Evolutionary conservation across 37 sponge, comb jelly and placozoan species (phyloP).

Genomic region (Diacarnus erythraeanus): DNA sequence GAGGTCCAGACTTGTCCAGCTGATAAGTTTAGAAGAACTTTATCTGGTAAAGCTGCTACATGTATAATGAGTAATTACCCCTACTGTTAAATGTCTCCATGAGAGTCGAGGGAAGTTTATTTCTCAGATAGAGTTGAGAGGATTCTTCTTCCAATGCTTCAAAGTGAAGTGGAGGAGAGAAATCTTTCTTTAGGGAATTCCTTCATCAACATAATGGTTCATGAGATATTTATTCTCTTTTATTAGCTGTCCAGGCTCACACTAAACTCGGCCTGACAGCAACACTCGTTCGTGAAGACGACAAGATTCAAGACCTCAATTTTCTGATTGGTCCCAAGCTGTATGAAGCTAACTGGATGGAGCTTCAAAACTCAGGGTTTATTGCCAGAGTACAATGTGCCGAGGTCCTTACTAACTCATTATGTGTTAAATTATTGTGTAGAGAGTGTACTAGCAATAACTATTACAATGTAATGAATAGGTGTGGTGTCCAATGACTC

Average conservation of each 20-base stretch:
- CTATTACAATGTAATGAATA: background rate
- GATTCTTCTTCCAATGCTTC: too few species aligned
- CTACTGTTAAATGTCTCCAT: too few species aligned
- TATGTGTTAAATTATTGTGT: too few species aligned
- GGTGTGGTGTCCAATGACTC: slow-evolving; percentile 99
- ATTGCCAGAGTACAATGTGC: slow-evolving; percentile 98
- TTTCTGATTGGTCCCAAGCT: slow-evolving; percentile 98
- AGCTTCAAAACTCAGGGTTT: slow-evolving; percentile 89
- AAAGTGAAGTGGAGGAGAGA: too few species aligned
- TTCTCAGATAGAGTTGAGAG: too few species aligned
- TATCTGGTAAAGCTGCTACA: slow-evolving; percentile 70
- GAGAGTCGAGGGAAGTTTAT: too few species aligned
- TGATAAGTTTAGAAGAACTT: slow-evolving; percentile 95
- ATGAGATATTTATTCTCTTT: too few species aligned
- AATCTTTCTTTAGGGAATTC: too few species aligned
- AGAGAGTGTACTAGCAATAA: background rate
- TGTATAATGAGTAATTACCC: background rate
- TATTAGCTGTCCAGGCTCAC: slow-evolving; percentile 96
- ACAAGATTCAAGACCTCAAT: slow-evolving; percentile 96
- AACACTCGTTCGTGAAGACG: slow-evolving; percentile 98
- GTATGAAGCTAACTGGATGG: slow-evolving; percentile 99
- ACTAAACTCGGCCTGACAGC: slow-evolving; percentile 98
- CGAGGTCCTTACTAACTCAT: slow-evolving; percentile 75
- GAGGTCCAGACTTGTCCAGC: slow-evolving; percentile 99
- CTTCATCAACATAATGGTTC: too few species aligned